A percentile compares a stretch with the other conserved stretches of the same genome.
Conservation (phyloP, 2,113 vertebrate species). For the Pontoporia blainvillei region DNA sequence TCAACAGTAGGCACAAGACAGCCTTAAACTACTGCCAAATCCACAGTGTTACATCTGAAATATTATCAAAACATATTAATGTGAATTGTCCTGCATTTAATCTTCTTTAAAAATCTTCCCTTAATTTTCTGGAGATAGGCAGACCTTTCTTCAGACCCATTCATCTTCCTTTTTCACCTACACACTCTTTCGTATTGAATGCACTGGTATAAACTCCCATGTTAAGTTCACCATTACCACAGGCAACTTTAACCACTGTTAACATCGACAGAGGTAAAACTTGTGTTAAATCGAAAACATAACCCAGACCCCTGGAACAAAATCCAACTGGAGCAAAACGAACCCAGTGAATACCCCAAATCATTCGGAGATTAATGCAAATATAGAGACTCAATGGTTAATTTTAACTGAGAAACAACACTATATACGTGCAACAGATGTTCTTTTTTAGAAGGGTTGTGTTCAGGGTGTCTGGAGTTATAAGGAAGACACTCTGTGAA, state of each 20-base stretch:
- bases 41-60: not conserved
- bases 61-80: not conserved
- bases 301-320: not conserved
- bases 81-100: not conserved
- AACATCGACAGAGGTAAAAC: not conserved
- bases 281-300: not conserved
- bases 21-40: not conserved
- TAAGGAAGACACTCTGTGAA: not conserved
- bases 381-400: not conserved
- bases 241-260: not conserved
- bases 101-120: not conserved
- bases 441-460: not conserved
- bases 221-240: not conserved
- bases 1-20: not conserved
- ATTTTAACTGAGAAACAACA: not conserved
- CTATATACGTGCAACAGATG: not conserved
- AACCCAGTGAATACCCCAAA: not conserved
- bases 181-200: not conserved
- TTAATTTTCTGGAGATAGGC: not conserved
- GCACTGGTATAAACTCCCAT: not conserved
- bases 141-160: not conserved
- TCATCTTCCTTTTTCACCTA: not conserved
- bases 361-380: not conserved
- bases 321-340: fast-evolving
- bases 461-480: not conserved